Conservation (phyloP, 2,113 vertebrate species). For the Chlorodrepanis virens region DNA sequence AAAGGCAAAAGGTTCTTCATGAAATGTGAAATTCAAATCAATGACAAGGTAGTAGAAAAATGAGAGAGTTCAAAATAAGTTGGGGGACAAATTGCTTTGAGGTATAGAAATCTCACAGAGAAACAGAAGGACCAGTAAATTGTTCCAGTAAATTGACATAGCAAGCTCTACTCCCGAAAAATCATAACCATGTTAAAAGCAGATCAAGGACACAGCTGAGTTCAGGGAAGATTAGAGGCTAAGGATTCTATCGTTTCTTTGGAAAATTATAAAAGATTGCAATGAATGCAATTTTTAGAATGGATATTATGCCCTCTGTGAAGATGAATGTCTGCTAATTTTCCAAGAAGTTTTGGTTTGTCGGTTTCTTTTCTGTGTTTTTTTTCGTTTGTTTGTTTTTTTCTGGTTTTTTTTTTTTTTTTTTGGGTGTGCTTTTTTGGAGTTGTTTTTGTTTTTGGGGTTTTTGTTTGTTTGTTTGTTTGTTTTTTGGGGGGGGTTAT, state of each 20-base stretch:
- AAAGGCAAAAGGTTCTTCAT: background rate
- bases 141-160: conserved; percentile 43
- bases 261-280: background rate
- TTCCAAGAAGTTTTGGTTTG: background rate
- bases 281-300: background rate
- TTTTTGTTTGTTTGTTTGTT: background rate
- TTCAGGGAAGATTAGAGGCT: background rate
- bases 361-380: background rate
- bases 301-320: background rate
- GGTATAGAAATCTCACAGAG: conserved; percentile 22
- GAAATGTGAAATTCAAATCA: conserved; percentile 16
- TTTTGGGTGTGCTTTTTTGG: background rate
- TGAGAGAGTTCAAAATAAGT: conserved; percentile 25
- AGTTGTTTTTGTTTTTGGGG: no score
- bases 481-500: background rate
- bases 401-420: no score
- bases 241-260: background rate
- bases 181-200: conserved; percentile 16
- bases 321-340: background rate
- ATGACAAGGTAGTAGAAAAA: background rate
- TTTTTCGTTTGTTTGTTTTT: background rate
- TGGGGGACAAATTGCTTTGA: conserved; percentile 34
- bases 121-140: conserved; percentile 25
- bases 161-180: conserved; percentile 30
- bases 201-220: conserved; percentile 37